Evolutionary conservation across 2,888 invertebrate genomes (phyloP), one percentile per base, ranked within the genome.

Genomic region (Malthinus seriepunctatus): DNA sequence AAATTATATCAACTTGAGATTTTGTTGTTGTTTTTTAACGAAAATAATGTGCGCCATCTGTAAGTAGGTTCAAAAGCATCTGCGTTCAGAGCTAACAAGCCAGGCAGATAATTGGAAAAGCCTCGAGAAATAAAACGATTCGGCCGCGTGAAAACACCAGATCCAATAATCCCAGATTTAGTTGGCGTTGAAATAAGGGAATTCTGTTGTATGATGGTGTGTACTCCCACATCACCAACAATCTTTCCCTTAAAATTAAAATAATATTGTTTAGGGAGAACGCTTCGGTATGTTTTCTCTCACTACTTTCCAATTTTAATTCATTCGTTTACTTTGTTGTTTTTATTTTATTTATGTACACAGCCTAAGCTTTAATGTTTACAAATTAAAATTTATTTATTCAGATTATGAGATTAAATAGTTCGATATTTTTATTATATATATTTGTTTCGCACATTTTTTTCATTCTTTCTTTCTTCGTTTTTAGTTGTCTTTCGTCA

Each of bases 61-160:
- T 56, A 60, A 49, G 52, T 60, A 37, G 45, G 37, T 33, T 14
- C 34, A 37, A 48, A 54, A 64, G 59, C 67, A 67, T 65, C 65
- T 65, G 66, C 63, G 60, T 66, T 57, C 54, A 60, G 69, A 67
- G 66, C 69, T 73, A 73, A 73, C 73, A 73, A 73, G 70, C 73
- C 73, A 69, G 68, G 68, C 69, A 69, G 70, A 73, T 75, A 75
- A 75, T 75, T 75, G 74, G 74, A 75, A 73, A 75, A 75, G 73
- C 74, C 73, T 66, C 69, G 67, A 68, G 73, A 73, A 74, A 73
- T 73, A 72, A 73, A 73, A 72, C 71, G 72, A 71, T 68, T 71
- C 68, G 66, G 64, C 70, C 69, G 72, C 71, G 71, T 68, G 72
- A 72, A 72, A 72, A 73, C 72, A 72, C 69, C 67, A 66, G 66